Percentiles rank a stretch among this genome's conserved stretches.
These are phyloP conservation scores for Cheirogaleus major DNA, from an alignment of 2,797 vertebrate species.

Conservation along the genomic window DNA sequence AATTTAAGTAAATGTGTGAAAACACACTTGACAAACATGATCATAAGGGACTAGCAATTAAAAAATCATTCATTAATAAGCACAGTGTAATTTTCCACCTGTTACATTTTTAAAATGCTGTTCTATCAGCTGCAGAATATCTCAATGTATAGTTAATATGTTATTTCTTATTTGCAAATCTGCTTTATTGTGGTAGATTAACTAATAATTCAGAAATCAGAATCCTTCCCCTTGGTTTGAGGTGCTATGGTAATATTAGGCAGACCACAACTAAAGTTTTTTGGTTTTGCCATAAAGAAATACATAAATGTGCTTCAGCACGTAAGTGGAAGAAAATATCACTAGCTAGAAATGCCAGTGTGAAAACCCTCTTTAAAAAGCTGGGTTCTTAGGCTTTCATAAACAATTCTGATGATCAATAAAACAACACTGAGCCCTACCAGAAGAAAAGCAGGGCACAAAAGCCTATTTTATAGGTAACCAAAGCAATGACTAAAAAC, in stretches of 20 bases:
- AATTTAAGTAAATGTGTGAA: slow-evolving; percentile 85
- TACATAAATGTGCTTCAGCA: slow-evolving; percentile 84
- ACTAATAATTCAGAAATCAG: slow-evolving; percentile 80
- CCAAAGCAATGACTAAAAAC: slow-evolving; percentile 77
- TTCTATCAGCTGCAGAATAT: slow-evolving; percentile 82
- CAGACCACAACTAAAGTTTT: slow-evolving; percentile 81
- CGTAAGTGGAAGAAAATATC: slow-evolving; percentile 79
- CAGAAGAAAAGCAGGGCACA: slow-evolving; percentile 69
- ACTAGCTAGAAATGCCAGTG: slow-evolving; percentile 77
- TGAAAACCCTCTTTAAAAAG: slow-evolving; percentile 76
- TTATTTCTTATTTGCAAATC: slow-evolving; percentile 81
- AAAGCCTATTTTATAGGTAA: slow-evolving; percentile 78
- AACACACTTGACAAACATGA: slow-evolving; percentile 83
- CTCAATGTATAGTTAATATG: slow-evolving; percentile 79
- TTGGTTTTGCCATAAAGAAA: slow-evolving; percentile 85
- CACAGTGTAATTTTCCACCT: slow-evolving; percentile 82
- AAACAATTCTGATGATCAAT: slow-evolving; percentile 72
- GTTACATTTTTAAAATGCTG: slow-evolving; percentile 80
- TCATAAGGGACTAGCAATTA: slow-evolving; percentile 85
- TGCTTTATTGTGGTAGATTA: slow-evolving; percentile 81
- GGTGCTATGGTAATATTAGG: slow-evolving; percentile 81
- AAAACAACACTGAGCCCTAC: slow-evolving; percentile 70
- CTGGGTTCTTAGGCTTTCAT: slow-evolving; percentile 82
- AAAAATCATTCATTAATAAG: slow-evolving; percentile 81
- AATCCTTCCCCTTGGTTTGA: slow-evolving; percentile 80